Conservation (phyloP, 2,113 vertebrate species). For the Hipposideros armiger region DNA sequence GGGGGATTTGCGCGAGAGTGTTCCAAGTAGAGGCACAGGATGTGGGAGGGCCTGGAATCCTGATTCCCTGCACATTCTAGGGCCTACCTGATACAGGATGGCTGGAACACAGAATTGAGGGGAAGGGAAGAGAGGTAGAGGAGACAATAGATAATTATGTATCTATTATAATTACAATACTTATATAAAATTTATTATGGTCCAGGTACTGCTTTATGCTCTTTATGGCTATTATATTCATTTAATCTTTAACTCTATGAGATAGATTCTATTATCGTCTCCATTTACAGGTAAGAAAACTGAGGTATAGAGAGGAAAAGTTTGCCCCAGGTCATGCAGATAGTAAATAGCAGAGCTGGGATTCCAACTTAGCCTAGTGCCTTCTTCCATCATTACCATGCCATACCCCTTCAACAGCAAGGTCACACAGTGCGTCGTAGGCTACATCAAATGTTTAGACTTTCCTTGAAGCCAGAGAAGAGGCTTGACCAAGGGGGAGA, state of each 20-base stretch:
- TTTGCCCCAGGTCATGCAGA: not conserved
- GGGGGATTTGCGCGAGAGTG: not conserved
- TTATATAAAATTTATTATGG: not conserved
- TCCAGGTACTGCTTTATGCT: not conserved
- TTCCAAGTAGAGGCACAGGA: not conserved
- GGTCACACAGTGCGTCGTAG: not conserved
- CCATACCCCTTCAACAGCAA: not conserved
- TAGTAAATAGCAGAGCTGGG: not conserved
- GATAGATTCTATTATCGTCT: not conserved
- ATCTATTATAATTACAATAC: not conserved
- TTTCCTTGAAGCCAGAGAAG: not conserved
- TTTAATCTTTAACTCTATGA: not conserved
- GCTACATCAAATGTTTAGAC: not conserved
- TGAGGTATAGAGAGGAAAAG: not conserved
- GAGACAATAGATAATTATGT: not conserved
- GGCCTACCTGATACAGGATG: not conserved
- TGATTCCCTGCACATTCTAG: not conserved
- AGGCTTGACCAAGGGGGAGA: not conserved
- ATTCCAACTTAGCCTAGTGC: not conserved
- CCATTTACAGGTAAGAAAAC: conserved; percentile 37
- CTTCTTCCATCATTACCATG: not conserved
- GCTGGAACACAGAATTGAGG: not conserved
- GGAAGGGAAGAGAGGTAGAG: not conserved
- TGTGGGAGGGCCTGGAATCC: not conserved
- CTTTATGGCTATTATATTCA: not conserved